A percentile compares a stretch with the other conserved stretches of the same genome.
These are phyloP conservation scores for Dasyprocta punctata DNA, from an alignment of 2,113 vertebrate species.

Conservation along the genomic window DNA sequence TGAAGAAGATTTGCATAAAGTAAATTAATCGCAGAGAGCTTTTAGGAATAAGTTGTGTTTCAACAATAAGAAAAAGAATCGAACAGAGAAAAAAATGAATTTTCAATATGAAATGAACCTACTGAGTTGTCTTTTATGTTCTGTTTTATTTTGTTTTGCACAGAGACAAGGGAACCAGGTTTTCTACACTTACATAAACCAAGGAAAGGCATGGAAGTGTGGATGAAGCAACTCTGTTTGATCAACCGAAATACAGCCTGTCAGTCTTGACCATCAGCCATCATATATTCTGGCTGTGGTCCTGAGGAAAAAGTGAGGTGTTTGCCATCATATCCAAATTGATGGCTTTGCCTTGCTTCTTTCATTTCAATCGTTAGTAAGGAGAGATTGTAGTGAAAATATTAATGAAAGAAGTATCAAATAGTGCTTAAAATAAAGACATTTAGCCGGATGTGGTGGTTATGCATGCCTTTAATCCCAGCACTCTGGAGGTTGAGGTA, in stretches of 20 bases:
- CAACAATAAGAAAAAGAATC: background rate
- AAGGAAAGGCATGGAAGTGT: background rate
- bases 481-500: too few relatives aligned
- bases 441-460: too few relatives aligned
- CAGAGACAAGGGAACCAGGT: background rate
- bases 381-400: background rate
- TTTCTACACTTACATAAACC: background rate
- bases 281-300: background rate
- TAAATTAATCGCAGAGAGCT: background rate
- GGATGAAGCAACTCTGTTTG: background rate
- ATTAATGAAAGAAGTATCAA: background rate
- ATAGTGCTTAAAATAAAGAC: background rate
- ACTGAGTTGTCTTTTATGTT: background rate
- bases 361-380: background rate
- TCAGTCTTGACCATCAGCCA: background rate
- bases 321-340: background rate
- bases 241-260: rapidly evolving
- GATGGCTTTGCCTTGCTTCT: background rate
- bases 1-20: background rate
- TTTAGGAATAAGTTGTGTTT: background rate
- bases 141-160: too few relatives aligned
- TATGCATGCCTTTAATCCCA: too few relatives aligned
- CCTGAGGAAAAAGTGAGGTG: background rate
- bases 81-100: background rate
- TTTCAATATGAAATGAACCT: background rate